Percentiles rank a stretch among this genome's conserved stretches.
phyloP scores from a whole-genome alignment of 2,888 invertebrate species.

The Thyatira batis region DNA sequence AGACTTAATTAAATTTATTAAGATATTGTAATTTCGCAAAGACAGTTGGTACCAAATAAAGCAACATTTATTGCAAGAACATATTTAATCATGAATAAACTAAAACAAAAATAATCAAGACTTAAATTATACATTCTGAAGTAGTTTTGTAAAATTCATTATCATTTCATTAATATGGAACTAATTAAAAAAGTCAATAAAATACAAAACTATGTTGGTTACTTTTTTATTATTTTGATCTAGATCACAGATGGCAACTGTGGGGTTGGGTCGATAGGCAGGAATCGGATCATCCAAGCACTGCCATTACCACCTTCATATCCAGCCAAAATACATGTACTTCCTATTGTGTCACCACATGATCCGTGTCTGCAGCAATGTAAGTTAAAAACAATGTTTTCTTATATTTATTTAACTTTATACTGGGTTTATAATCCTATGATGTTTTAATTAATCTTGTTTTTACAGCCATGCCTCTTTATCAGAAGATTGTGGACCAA shows the following conservation, averaged over 20 bases:
- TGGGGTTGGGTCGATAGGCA: constrained; percentile 67
- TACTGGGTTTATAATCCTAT: constrained; percentile 1
- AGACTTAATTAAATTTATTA: no score
- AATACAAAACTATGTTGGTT: no score
- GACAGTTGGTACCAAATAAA: no score
- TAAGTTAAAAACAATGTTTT: constrained; percentile 25
- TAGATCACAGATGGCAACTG: constrained; percentile 75
- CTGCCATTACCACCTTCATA: constrained; percentile 91
- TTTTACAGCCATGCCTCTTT: constrained; percentile 85
- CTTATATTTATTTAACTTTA: constrained; percentile 1
- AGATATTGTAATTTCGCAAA: no score
- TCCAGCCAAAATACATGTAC: constrained; percentile 90
- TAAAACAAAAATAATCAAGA: background rate
- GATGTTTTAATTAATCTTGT: no score
- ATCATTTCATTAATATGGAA: no score
- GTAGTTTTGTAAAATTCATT: no score
- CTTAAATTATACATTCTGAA: no score
- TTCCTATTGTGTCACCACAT: constrained; percentile 86
- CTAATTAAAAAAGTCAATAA: no score
- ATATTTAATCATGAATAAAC: no score
- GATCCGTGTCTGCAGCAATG: constrained; percentile 81
- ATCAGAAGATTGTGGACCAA: constrained; percentile 90
- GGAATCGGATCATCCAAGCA: constrained; percentile 64
- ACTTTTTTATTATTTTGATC: no score
- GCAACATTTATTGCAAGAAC: no score